Conservation (phyloP, 2,797 vertebrate genomes). For the Intellagama lesueurii region DNA sequence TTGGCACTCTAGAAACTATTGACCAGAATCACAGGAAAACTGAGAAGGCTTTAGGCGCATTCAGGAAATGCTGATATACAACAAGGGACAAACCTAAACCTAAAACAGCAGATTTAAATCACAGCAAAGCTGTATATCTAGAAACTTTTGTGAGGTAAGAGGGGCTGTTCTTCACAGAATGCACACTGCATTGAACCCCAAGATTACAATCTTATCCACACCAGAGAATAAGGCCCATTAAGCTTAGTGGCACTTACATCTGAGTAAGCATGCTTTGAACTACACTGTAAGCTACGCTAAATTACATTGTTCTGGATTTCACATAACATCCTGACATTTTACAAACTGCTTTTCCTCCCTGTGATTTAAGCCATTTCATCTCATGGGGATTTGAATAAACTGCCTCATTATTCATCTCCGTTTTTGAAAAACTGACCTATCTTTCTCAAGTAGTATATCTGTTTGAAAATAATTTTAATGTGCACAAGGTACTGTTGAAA, state of each 20-base stretch:
- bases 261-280: too few relatives aligned
- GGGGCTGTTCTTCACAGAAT: background rate
- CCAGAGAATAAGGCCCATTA: background rate
- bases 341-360: conserved; percentile 13
- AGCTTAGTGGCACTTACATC: background rate
- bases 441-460: conserved; percentile 9
- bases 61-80: background rate
- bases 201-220: background rate
- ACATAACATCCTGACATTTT: conserved; percentile 25
- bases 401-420: conserved; percentile 6
- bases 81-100: background rate
- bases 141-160: background rate
- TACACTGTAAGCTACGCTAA: background rate
- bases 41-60: background rate
- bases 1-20: background rate
- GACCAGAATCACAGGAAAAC: background rate
- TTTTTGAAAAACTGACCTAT: conserved; percentile 24
- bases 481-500: background rate
- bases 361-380: conserved; percentile 35
- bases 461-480: conserved; percentile 1
- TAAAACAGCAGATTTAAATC: background rate
- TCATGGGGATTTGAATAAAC: conserved; percentile 33
- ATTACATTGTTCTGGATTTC: conserved; percentile 28
- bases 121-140: background rate
- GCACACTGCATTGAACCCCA: background rate